Evolutionary conservation across 2,113 vertebrate species (phyloP), one percentile per base, ranked within the genome.

Genomic region (Oplegnathus fasciatus): DNA sequence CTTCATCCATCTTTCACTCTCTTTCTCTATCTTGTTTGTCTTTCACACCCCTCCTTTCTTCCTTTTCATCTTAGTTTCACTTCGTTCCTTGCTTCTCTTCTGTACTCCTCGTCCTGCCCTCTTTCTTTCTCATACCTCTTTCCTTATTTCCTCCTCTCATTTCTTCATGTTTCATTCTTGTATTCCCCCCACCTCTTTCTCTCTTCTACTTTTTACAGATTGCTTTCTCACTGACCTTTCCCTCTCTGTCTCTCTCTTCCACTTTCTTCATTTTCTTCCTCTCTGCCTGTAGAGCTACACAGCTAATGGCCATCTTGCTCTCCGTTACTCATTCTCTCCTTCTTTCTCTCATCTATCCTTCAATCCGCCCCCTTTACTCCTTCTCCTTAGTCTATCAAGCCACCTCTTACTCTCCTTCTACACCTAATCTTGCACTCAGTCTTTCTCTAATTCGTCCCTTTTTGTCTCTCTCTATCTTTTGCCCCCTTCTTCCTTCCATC

Each of bases 191-290:
- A 26, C 64, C 75, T 73, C 84, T 77, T 32, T 50, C 76, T 76
- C 68, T 42, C 64, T 66, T 80, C 75, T 72, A 83, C 84, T 54
- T 87, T 79, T 79, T 34, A 85, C 60, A 90, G 90, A 91, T 91
- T 92, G 84, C 82, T 91, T 90, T 83, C 87, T 50, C 78, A 26
- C 89, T 93, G 90, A 92, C 85, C 91, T 93, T 89, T 91, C 73
- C 72, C 68, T 93, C 58, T 26, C 83, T 84, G 14, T 71, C 55
- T 83, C 65, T 79, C 79, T 78, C 71, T 54, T 70, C 57, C 81
- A 66, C 82, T 82, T 66, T 73, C 81, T 54, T 80, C 71, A 67
- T 76, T 82, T 73, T 69, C 70, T 52, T 75, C 66, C 50, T 44
- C 52, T 82, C 58, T 52, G 58, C 83, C 78, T 68, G 40, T 50